Base-by-base conservation (phyloP, 2,113 vertebrate species). In the Myiagra hebetior region DNA sequence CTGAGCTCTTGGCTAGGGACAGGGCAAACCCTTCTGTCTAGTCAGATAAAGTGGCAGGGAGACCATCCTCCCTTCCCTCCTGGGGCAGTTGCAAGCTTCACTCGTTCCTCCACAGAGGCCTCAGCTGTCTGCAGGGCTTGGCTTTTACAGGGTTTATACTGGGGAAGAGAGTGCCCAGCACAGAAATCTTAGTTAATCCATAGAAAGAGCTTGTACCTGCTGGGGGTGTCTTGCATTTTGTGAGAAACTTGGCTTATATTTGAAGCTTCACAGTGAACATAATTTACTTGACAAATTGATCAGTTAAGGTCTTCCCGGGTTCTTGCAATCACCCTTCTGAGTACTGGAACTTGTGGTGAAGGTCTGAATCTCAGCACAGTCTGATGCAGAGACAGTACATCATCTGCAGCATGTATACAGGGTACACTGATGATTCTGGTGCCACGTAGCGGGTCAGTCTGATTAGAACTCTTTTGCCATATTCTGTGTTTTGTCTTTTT, bases 401-500 rank as follows among this genome's bases (percentile, higher is more conserved):
- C 59, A 62, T 72, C 50, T 65, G 74, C 78, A 75, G 35, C 6
- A 13, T 31, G 47, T 55, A 50, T 10, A 57, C 18, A 87, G 28
- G 67, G 55, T 69, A 77, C 46, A 62, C 44, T 4, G 16, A n/a
- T 95, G 91, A 97, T 97, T 82, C 87, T 52, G 44, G 85, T 87
- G 85, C 83, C 87, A 87, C 28, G 0, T 21, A 89, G 73, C 76
- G 92, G 94, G 94, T 92, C 93, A 96, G 62, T 89, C 89, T 94
- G 89, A 96, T 85, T 95, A 95, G 91, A 75, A 82, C 76, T 95
- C 91, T 94, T 91, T 94, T 87, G 84, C 85, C 69, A 86, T 96
- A 97, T 60, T n/a, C 49, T 91, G 62, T 91, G 85, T 97, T 97
- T 88, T 94, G 68, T 89, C 90, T 85, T 93, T 93, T 90, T 86